Evolutionary conservation across 1,140 invertebrate genomes (phyloP).

Genomic region (Apis mellifera): Amel_HAv3.1 CM009940.2:9163001-9163500

Average conservation of each 20-base stretch:
- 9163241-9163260: slow-evolving; percentile 77
- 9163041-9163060: slow-evolving; percentile 77
- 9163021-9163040: slow-evolving; percentile 79
- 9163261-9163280: slow-evolving; percentile 73
- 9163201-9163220: slow-evolving; percentile 74
- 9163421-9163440: slow-evolving; percentile 72
- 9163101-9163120: background rate
- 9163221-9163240: slow-evolving; percentile 75
- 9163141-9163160: slow-evolving; percentile 45
- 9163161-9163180: slow-evolving; percentile 76
- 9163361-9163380: slow-evolving; percentile 76
- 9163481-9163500: slow-evolving; percentile 72
- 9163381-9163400: slow-evolving; percentile 73
- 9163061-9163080: slow-evolving; percentile 69
- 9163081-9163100: background rate
- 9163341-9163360: slow-evolving; percentile 77
- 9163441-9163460: slow-evolving; percentile 69
- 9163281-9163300: slow-evolving; percentile 74
- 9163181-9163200: slow-evolving; percentile 75
- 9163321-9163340: slow-evolving; percentile 73
- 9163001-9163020: slow-evolving; percentile 78
- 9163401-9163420: slow-evolving; percentile 73
- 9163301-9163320: slow-evolving; percentile 82
- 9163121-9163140: background rate
- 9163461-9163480: slow-evolving; percentile 70